phyloP scores from a whole-genome alignment of 2,113 vertebrate genomes.

The Syrmaticus mikado region DNA sequence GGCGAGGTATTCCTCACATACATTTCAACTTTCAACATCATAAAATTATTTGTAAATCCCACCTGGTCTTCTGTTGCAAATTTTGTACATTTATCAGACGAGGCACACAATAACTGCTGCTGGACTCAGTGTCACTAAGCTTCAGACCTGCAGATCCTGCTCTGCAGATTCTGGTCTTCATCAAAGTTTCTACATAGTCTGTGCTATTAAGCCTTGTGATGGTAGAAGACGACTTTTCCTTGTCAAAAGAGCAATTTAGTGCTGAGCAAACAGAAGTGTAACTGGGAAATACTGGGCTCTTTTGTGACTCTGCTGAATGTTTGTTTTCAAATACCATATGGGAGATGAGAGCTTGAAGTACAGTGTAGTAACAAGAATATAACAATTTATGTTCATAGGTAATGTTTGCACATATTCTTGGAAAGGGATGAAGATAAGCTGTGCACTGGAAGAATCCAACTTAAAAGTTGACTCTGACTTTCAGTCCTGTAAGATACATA shows the following conservation, averaged over 20 bases:
- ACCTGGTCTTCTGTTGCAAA: background rate
- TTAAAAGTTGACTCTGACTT: background rate
- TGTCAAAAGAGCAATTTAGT: background rate
- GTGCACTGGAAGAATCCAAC: background rate
- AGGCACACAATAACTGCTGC: background rate
- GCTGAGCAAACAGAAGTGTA: background rate
- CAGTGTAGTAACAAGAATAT: background rate
- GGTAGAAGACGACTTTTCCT: background rate
- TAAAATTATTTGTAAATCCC: background rate
- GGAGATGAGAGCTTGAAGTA: background rate
- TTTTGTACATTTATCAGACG: background rate
- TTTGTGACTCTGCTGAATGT: background rate
- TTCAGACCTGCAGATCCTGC: background rate
- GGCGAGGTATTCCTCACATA: background rate
- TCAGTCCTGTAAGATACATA: background rate
- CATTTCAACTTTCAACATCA: background rate
- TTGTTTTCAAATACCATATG: background rate
- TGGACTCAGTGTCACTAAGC: background rate
- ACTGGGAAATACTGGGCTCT: background rate
- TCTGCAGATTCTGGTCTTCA: background rate
- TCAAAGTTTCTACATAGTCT: background rate
- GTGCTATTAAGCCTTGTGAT: background rate
- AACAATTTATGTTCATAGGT: background rate
- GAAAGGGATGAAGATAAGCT: background rate
- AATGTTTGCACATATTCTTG: background rate